phyloP scores from a whole-genome alignment of 2,797 vertebrate genomes.

The Pelochelys cantorii region DNA sequence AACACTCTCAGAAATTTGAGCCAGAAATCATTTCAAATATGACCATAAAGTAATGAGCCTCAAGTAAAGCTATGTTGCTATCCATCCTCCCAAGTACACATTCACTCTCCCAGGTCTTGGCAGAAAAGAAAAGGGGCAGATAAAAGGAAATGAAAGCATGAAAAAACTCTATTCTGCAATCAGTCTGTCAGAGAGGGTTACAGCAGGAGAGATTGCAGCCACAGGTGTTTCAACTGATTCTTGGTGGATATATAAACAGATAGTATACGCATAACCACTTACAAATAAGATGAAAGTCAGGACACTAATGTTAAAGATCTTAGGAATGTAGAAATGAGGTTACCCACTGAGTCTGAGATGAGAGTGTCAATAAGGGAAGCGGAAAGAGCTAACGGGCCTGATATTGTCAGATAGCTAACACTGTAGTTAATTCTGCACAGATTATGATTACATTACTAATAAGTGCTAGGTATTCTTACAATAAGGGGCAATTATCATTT shows the following conservation, averaged over 20 bases:
- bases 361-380: no score
- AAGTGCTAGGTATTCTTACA: not conserved
- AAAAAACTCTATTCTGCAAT: not conserved
- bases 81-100: not conserved
- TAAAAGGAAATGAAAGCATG: not conserved
- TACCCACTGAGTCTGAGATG: not conserved
- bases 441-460: not conserved
- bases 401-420: not conserved
- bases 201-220: accelerated
- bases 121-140: not conserved
- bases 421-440: not conserved
- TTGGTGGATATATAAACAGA: not conserved
- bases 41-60: not conserved
- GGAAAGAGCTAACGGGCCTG: not conserved
- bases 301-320: not conserved
- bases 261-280: accelerated
- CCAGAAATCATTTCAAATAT: not conserved
- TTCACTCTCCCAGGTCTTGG: not conserved
- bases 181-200: accelerated
- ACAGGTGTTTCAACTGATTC: accelerated
- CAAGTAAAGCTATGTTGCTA: not conserved
- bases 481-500: not conserved
- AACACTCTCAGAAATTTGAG: not conserved
- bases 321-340: not conserved
- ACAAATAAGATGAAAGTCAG: accelerated